These are phyloP conservation scores for Dioctria linearis DNA, from an alignment of 2,888 invertebrate species.

Conservation along the genomic window DNA sequence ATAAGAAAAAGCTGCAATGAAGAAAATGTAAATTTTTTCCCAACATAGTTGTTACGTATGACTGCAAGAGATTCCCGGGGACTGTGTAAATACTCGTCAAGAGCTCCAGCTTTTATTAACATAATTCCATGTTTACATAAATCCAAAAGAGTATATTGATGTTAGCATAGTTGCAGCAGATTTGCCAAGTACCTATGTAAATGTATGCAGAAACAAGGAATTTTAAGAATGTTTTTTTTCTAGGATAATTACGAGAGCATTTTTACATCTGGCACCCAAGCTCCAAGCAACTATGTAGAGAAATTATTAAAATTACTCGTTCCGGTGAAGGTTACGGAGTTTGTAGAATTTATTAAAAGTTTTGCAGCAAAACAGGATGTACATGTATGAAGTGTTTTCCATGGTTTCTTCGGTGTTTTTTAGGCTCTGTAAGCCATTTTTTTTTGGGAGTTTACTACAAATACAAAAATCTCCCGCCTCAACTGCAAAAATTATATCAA, in stretches of 20 bases:
- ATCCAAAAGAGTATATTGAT: constrained; percentile 40
- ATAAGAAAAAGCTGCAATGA: neutral
- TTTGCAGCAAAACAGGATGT: too few species aligned
- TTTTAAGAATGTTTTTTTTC: constrained; percentile 33
- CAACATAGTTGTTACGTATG: constrained; percentile 7
- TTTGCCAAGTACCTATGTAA: constrained; percentile 11
- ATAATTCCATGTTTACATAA: constrained; percentile 36
- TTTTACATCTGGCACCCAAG: neutral
- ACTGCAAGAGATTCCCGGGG: constrained; percentile 4
- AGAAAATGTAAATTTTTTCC: constrained; percentile 32
- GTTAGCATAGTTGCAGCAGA: constrained; percentile 32
- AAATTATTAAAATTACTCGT: too few species aligned
- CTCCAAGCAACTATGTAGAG: too few species aligned
- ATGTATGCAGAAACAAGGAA: constrained; percentile 37
- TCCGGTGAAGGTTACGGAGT: too few species aligned
- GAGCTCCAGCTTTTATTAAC: constrained; percentile 40
- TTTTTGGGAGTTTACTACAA: too few species aligned
- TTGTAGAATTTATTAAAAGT: too few species aligned
- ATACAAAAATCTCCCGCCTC: too few species aligned
- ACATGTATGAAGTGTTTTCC: too few species aligned
- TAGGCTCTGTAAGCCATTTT: too few species aligned
- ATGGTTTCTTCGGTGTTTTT: too few species aligned
- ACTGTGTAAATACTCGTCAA: constrained; percentile 46
- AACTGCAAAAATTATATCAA: too few species aligned
- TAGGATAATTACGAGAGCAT: constrained; percentile 27